Conservation (phyloP, 1,140 invertebrate genomes). For the Vanessa atalanta region DNA sequence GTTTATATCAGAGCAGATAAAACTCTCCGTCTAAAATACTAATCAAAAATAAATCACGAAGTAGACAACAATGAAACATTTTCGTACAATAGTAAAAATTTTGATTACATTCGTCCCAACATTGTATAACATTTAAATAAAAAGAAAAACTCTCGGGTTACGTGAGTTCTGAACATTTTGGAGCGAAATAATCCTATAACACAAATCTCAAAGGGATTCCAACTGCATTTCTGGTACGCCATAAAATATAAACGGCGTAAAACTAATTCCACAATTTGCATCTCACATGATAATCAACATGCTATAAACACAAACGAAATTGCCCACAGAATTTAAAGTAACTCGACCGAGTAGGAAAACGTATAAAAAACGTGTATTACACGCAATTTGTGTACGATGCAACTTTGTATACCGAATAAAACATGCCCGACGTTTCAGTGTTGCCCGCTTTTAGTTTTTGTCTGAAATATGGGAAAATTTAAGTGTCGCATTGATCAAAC, state of each 20-base stretch:
- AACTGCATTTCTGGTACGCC: background rate
- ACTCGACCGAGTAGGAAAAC: background rate
- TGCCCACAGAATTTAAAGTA: constrained; percentile 7
- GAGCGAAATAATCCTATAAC: constrained; percentile 1
- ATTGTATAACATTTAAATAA: constrained; percentile 6
- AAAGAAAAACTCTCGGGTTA: background rate
- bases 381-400: constrained; percentile 2
- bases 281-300: constrained; percentile 7
- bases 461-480: background rate
- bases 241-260: background rate
- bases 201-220: constrained; percentile 7
- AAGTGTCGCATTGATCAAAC: background rate
- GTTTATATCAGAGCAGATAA: background rate
- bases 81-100: background rate
- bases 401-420: constrained; percentile 7
- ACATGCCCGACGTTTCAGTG: background rate
- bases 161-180: background rate
- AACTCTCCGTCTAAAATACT: background rate
- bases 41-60: background rate
- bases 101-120: background rate
- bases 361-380: constrained; percentile 7
- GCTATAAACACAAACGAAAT: constrained; percentile 11
- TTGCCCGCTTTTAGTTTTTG: background rate
- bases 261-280: background rate
- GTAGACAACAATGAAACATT: background rate